Base-by-base conservation (phyloP, 2,888 invertebrate species). In the Nomada flava region DNA sequence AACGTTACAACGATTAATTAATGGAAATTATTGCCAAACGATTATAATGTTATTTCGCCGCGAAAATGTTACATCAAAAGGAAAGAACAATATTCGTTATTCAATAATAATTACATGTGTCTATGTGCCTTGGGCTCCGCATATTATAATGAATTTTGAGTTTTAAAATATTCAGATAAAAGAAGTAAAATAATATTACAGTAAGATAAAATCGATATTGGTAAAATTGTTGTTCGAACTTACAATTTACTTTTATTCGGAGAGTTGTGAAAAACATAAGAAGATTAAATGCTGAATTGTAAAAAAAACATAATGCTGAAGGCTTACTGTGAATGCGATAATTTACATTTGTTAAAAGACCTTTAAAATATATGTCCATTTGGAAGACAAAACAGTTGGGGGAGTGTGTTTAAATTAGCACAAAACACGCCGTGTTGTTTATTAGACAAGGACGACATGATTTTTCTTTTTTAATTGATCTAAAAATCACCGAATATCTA, bases 401-500 rank as follows among this genome's bases (percentile, higher is more conserved):
- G 13, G 23, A 55, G 52, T 10, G 4, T 7, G 26, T 9, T 29
- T 29, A 42, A 62, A 76, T 75, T 69, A 75, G 36, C 42, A 59
- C 20, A 70, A 62, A 62, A 62, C 55, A 44, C 42, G 44, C 13
- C 15, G 2, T 29, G 3, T 42, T 55, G 44, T 55, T 71, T 62
- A 36, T 44, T 52, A 9, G 44, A 47, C 57, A 44, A 47, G 15
- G 44, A 11, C 15, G 4, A 15, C 9, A 29, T 67, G 11, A 15
- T 10, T 57, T 44, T 60, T 3, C n/a, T 60, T 23, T 52, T 42
- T 36, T 15, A 36, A 59, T 67, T 47, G 60, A 13, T 29, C 67
- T 20, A 26, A 9, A 73, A 65, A 57, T 57, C 67, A 36, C 9
- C 2, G 11, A 20, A 2, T 18, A 23, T 9, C 4, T 53, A 9